Evolutionary conservation across 2,113 vertebrate genomes (phyloP).

Genomic region (Coturnix japonica): DNA sequence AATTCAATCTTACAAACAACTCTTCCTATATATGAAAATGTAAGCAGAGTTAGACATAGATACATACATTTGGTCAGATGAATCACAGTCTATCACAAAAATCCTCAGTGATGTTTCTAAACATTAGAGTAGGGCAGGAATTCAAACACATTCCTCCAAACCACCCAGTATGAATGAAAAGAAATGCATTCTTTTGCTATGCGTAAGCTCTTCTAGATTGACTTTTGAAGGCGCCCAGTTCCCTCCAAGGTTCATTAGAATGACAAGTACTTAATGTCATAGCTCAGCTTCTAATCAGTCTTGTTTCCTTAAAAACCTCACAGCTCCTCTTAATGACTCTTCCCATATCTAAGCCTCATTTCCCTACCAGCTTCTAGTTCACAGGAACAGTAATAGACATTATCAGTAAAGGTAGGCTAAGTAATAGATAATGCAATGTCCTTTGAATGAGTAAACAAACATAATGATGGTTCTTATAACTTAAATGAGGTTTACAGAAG

Average conservation of each 20-base stretch:
- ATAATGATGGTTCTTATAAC: neutral
- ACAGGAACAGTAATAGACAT: neutral
- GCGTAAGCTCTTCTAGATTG: neutral
- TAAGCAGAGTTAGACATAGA: neutral
- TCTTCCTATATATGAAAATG: neutral
- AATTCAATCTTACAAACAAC: neutral
- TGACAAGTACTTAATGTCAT: neutral
- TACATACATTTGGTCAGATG: neutral
- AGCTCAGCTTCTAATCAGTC: neutral
- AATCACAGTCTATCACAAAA: neutral
- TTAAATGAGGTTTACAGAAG: neutral
- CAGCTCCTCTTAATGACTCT: neutral
- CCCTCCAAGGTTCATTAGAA: neutral
- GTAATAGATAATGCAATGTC: neutral
- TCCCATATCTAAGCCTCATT: neutral
- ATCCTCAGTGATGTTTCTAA: neutral
- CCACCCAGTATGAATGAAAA: neutral
- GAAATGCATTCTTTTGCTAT: neutral
- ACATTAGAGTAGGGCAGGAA: neutral
- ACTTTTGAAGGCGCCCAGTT: neutral
- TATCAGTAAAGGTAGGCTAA: rapidly evolving
- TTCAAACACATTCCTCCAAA: neutral
- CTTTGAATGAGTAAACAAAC: neutral
- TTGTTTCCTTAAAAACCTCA: neutral
- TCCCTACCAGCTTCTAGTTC: neutral